phyloP scores from a whole-genome alignment of 2,888 invertebrate species.

The Eumacrocentrus americanus region DNA sequence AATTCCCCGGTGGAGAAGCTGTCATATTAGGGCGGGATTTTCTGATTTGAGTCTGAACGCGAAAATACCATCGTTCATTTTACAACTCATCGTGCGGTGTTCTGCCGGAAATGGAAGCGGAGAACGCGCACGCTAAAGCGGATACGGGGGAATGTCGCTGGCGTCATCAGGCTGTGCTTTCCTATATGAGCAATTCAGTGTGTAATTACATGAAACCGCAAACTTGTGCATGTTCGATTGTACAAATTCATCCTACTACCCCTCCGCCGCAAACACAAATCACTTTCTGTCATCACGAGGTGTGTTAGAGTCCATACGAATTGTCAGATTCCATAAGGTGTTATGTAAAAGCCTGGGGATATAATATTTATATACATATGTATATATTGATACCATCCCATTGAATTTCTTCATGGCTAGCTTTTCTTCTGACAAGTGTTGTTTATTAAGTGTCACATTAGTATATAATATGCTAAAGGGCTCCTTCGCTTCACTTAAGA shows the following conservation, averaged over 20 bases:
- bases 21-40: background rate
- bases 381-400: background rate
- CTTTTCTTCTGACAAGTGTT: no score
- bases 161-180: background rate
- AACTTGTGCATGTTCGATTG: slow-evolving; percentile 36
- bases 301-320: background rate
- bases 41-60: background rate
- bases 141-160: background rate
- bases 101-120: slow-evolving; percentile 4
- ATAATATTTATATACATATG: background rate
- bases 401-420: no score
- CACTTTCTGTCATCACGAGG: slow-evolving; percentile 1
- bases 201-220: slow-evolving; percentile 55
- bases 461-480: no score
- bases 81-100: background rate
- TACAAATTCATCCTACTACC: slow-evolving; percentile 45
- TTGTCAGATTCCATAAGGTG: no score
- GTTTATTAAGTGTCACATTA: no score
- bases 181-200: slow-evolving; percentile 50
- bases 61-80: slow-evolving; percentile 2
- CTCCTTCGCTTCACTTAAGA: no score
- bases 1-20: background rate
- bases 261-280: slow-evolving; percentile 17
- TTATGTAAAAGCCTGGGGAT: no score
- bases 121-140: background rate